These are phyloP conservation scores for Menura novaehollandiae DNA, from an alignment of 2,113 vertebrate genomes.

Conservation along the genomic window DNA sequence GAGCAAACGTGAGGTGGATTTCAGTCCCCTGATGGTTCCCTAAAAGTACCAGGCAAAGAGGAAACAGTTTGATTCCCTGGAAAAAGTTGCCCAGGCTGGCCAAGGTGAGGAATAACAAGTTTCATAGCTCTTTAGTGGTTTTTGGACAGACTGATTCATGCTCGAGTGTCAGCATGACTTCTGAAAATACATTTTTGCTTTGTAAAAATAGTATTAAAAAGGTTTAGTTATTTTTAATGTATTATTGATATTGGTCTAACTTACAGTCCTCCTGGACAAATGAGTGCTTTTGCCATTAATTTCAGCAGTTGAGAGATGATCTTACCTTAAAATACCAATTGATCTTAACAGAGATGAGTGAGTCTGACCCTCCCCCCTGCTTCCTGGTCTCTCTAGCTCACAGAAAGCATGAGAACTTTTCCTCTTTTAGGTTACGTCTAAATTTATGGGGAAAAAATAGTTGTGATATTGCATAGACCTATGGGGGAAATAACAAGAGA, in stretches of 20 bases:
- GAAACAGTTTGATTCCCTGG: neutral
- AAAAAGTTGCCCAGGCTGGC: neutral
- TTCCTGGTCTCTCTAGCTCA: neutral
- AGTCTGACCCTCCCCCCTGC: neutral
- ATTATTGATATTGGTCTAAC: neutral
- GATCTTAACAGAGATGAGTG: neutral
- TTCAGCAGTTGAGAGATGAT: neutral
- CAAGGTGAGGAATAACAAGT: neutral
- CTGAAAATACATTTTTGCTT: slow-evolving; percentile 11
- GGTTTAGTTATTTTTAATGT: neutral
- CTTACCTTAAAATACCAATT: neutral
- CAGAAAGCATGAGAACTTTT: neutral
- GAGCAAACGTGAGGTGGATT: neutral
- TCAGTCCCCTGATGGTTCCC: neutral
- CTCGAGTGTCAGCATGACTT: neutral
- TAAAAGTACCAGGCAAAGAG: neutral
- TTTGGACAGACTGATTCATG: slow-evolving; percentile 13
- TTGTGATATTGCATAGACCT: slow-evolving; percentile 14
- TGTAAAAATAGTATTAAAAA: neutral
- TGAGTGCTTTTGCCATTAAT: neutral
- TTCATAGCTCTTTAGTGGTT: neutral
- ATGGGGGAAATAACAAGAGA: slow-evolving; percentile 7
- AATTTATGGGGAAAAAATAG: slow-evolving; percentile 24
- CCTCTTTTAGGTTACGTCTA: neutral
- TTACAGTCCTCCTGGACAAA: neutral